These are phyloP conservation scores for Hemithea aestivaria DNA, from an alignment of 2,888 invertebrate genomes.

Conservation along the genomic window DNA sequence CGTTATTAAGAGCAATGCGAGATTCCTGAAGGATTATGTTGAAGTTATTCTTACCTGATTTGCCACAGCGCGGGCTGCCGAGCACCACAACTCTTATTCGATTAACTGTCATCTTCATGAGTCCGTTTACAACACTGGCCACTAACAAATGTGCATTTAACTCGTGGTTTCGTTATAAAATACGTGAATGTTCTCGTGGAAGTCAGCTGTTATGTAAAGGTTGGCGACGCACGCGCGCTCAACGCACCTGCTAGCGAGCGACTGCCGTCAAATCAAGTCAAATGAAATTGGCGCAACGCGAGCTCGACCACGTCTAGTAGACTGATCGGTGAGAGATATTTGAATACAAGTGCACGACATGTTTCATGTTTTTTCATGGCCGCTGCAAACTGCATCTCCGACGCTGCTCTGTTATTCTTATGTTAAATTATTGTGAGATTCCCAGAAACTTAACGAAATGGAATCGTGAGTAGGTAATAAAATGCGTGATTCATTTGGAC, in stretches of 20 bases:
- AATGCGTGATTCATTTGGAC: no score
- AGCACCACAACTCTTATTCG: slow-evolving; percentile 88
- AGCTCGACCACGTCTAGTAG: slow-evolving; percentile 55
- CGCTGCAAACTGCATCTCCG: slow-evolving; percentile 15
- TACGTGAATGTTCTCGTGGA: slow-evolving; percentile 51
- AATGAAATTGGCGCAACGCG: slow-evolving; percentile 68
- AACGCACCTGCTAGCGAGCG: slow-evolving; percentile 72
- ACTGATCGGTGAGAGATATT: slow-evolving; percentile 45
- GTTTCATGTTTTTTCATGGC: slow-evolving; percentile 29
- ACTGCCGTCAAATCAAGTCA: slow-evolving; percentile 67
- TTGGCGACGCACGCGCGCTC: slow-evolving; percentile 69
- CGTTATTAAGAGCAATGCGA: slow-evolving; percentile 25
- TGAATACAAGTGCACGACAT: slow-evolving; percentile 40
- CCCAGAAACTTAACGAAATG: no score
- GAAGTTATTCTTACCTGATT: slow-evolving; percentile 81
- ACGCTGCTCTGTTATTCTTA: no score
- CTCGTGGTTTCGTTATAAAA: slow-evolving; percentile 31
- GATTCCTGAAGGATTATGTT: slow-evolving; percentile 23
- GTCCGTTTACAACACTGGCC: slow-evolving; percentile 46
- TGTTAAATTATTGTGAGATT: no score
- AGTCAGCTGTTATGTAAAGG: slow-evolving; percentile 56
- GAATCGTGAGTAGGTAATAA: no score
- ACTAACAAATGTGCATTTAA: slow-evolving; percentile 42
- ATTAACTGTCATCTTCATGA: slow-evolving; percentile 86
- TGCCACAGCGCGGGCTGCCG: slow-evolving; percentile 86